phyloP scores from a whole-genome alignment of 2,888 invertebrate species.

The Belgica antarctica region DNA sequence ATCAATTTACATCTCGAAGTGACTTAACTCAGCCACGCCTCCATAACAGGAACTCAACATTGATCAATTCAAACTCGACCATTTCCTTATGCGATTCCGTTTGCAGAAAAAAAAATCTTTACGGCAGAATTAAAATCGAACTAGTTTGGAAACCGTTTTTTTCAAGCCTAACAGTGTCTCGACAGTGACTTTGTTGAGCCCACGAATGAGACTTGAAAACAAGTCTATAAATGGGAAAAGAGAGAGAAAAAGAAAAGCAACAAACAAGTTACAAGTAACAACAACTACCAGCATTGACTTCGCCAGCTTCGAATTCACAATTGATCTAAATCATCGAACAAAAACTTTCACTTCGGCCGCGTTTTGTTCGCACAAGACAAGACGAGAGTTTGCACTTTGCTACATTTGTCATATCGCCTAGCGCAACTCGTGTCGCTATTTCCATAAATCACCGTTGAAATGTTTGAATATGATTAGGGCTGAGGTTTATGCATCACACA shows the following conservation, averaged over 20 bases:
- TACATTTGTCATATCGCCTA: too few relatives aligned
- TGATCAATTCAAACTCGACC: not conserved
- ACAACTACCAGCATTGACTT: constrained; percentile 27
- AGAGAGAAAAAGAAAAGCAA: constrained; percentile 10
- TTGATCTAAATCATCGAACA: constrained; percentile 18
- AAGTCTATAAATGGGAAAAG: not conserved
- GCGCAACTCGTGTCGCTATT: not conserved
- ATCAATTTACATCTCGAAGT: too few relatives aligned
- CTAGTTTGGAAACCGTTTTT: constrained; percentile 14
- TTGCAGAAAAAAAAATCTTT: not conserved
- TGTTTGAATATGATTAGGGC: not conserved
- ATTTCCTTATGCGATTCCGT: constrained; percentile 3
- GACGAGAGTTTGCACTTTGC: too few relatives aligned
- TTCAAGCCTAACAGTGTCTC: not conserved
- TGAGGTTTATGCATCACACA: not conserved
- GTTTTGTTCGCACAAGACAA: not conserved
- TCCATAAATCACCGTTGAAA: not conserved
- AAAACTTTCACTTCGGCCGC: constrained; percentile 20
- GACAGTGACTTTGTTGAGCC: constrained; percentile 19
- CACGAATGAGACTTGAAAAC: constrained; percentile 11
- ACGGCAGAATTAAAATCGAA: not conserved
- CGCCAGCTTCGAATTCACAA: constrained; percentile 4
- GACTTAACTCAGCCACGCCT: too few relatives aligned
- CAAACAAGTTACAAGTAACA: constrained; percentile 13
- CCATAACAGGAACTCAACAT: not conserved